Base-by-base conservation (phyloP, 2,113 vertebrate species). In the Laticauda laticaudata region DNA sequence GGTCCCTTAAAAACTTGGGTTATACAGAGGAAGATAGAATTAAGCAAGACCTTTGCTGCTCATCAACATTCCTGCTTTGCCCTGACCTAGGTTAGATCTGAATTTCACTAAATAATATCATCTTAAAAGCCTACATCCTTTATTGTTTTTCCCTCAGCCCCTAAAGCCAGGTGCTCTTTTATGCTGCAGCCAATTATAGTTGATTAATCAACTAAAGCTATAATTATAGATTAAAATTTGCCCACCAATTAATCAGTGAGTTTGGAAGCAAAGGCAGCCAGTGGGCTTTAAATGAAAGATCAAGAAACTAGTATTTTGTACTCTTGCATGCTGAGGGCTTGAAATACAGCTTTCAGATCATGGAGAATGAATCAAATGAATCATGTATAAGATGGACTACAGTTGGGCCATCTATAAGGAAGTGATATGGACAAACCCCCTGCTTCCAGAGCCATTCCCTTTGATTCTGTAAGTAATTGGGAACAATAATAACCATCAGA, bases 1-100 rank as follows among this genome's bases (percentile, higher is more conserved):
- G 48, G 34, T 88, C n/a, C 69, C 92, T 91, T 90, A 87, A 92
- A 18, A 81, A 92, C 92, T 93, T 96, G 64, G 91, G 94, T 89
- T 87, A 87, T 88, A 81, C 91, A 94, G 59, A 24, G 43, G 43
- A 10, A 86, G 45, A 61, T 61, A 34, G 23, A 90, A 61, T 86
- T 39, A 5, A 61, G 89, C 14, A 39, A 39, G 92, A 89, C 18
- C 55, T 24, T 34, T 87, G 54, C 10, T 93, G 93, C 81, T 95
- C 24, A 55, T 91, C 93, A 57, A 6, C 10, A 81, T 89, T 43
- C 43, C 64, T 56, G 57, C 75, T 45, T 81, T 39, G 45, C 18
- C 6, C 26, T 87, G 85, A 48, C 34, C 34, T 21, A 9, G 39
- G 10, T 24, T 57, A 4, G 54, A 55, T 89, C 15, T 89, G 59